A percentile compares a stretch with the other conserved stretches of the same genome.
phyloP scores from a whole-genome alignment of 2,888 invertebrate species.

The Nasonovia ribisnigri region DNA sequence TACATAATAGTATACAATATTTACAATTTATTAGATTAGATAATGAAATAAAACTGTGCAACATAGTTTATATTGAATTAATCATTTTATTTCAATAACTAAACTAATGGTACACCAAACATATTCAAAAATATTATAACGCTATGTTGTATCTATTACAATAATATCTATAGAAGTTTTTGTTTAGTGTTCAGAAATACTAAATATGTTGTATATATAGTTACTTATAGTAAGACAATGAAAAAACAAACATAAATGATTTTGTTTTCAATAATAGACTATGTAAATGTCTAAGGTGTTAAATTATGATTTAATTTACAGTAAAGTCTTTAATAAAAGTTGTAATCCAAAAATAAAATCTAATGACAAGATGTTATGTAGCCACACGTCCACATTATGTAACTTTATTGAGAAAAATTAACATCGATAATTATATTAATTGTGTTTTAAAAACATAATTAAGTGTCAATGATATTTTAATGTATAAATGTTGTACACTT shows the following conservation, averaged over 20 bases:
- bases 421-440: not conserved
- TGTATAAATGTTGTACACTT: slow-evolving; percentile 20
- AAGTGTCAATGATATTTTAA: slow-evolving; percentile 14
- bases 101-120: slow-evolving; percentile 5
- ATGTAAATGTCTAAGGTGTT: not conserved
- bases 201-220: not conserved
- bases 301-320: not conserved
- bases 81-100: slow-evolving; percentile 16
- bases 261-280: not conserved
- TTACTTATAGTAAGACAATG: not conserved
- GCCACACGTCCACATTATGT: not conserved
- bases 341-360: slow-evolving; percentile 5
- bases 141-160: not conserved
- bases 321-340: not conserved
- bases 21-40: not conserved
- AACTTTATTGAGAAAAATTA: not conserved
- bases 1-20: not conserved
- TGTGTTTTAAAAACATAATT: not conserved
- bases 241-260: not conserved
- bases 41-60: not conserved
- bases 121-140: not conserved
- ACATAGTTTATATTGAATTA: not conserved
- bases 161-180: not conserved
- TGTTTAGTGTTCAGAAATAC: not conserved
- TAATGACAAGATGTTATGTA: slow-evolving; percentile 12